These are phyloP conservation scores for Synergus gifuensis DNA, from an alignment of 2,888 invertebrate species.

Conservation along the genomic window DNA sequence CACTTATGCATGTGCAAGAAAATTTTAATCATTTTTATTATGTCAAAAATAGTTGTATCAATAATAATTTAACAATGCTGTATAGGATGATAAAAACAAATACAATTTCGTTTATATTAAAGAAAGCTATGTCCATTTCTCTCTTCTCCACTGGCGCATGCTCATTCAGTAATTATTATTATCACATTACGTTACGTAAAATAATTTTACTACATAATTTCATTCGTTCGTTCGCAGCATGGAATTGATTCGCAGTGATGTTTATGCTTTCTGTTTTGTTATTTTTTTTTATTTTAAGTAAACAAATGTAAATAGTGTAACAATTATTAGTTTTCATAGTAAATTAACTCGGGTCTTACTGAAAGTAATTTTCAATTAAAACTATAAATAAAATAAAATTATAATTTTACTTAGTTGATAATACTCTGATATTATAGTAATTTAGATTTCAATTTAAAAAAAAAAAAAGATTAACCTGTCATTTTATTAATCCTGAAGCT, in stretches of 20 bases:
- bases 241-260: no score
- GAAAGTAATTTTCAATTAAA: no score
- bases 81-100: slow-evolving; percentile 54
- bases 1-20: slow-evolving; percentile 45
- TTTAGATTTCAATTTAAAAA: neutral
- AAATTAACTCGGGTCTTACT: no score
- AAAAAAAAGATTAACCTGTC: neutral
- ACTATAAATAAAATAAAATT: no score
- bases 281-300: no score
- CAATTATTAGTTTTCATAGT: no score
- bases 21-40: slow-evolving; percentile 52
- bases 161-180: neutral
- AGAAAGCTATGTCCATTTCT: slow-evolving; percentile 27
- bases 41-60: slow-evolving; percentile 55
- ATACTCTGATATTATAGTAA: no score
- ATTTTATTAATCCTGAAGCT: neutral
- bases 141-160: neutral
- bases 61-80: slow-evolving; percentile 55
- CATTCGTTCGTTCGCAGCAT: no score
- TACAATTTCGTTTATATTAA: slow-evolving; percentile 57
- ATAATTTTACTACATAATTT: neutral
- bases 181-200: neutral
- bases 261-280: no score
- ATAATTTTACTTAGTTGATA: no score
- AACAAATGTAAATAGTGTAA: no score